A percentile compares a stretch with the other conserved stretches of the same genome.
Evolutionary conservation across 2,888 invertebrate genomes (phyloP).

Genomic region (Campoplex nolae): DNA sequence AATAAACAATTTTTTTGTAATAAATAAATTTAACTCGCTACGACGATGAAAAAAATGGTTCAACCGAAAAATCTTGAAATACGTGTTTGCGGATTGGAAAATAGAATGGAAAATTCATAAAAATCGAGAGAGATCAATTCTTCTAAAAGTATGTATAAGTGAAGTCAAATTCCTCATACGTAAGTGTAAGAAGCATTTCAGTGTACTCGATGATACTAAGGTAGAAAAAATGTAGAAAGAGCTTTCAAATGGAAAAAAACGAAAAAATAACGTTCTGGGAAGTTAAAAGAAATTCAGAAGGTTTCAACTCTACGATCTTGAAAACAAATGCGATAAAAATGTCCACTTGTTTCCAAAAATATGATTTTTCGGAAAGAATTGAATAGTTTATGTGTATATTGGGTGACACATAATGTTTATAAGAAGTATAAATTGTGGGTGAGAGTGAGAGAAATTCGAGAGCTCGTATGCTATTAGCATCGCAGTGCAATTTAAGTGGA

Average conservation of each 20-base stretch:
- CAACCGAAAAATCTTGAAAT: too few relatives aligned
- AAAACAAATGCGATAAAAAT: background rate
- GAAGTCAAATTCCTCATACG: background rate
- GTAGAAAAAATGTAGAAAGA: background rate
- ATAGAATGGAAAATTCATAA: background rate
- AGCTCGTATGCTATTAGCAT: conserved; percentile 24
- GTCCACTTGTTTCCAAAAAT: background rate
- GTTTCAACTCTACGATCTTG: background rate
- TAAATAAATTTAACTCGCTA: too few relatives aligned
- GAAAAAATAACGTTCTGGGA: background rate
- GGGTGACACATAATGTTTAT: background rate
- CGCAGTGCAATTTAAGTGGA: conserved; percentile 49
- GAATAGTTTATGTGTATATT: too few relatives aligned
- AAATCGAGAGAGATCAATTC: background rate
- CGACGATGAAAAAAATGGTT: too few relatives aligned
- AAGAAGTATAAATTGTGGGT: background rate
- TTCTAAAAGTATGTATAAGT: background rate
- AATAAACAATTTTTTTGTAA: too few relatives aligned
- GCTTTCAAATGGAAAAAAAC: background rate
- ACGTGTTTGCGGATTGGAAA: background rate
- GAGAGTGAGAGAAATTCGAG: background rate
- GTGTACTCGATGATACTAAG: background rate
- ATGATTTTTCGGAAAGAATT: background rate
- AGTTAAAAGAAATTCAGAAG: background rate
- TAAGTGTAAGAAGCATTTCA: background rate